These are phyloP conservation scores for Athrips mouffetella DNA, from an alignment of 2,888 invertebrate genomes.

Conservation along the genomic window DNA sequence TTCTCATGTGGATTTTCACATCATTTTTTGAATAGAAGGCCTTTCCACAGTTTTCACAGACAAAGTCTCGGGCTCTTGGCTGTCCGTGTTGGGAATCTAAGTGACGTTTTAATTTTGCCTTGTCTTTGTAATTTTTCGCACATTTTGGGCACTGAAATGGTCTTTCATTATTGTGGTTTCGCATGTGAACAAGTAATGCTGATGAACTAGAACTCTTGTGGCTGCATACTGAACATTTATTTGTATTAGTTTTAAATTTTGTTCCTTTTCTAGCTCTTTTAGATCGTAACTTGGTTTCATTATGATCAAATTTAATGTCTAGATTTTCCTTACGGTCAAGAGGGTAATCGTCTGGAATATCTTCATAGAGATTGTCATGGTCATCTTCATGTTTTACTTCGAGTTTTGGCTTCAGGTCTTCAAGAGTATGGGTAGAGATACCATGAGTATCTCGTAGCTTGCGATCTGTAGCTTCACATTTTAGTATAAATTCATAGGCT, in stretches of 20 bases:
- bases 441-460: conserved; percentile 32
- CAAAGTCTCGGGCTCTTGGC: conserved; percentile 44
- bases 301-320: conserved; percentile 15
- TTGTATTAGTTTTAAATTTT: conserved; percentile 8
- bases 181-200: conserved; percentile 45
- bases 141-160: conserved; percentile 49
- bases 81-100: conserved; percentile 44
- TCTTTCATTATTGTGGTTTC: conserved; percentile 51
- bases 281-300: conserved; percentile 12
- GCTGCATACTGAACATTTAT: conserved; percentile 45
- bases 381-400: conserved; percentile 45
- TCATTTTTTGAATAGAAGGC: conserved; percentile 53
- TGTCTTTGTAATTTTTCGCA: conserved; percentile 53
- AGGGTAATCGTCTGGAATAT: conserved; percentile 21
- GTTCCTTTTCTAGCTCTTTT: neutral
- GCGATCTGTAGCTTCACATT: conserved; percentile 52
- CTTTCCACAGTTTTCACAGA: conserved; percentile 65
- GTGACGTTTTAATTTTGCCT: conserved; percentile 51
- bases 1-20: conserved; percentile 54
- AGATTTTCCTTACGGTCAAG: conserved; percentile 5
- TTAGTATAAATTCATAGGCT: conserved; percentile 48
- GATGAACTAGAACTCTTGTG: conserved; percentile 44
- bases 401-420: conserved; percentile 26
- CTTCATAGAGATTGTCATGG: conserved; percentile 25
- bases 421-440: neutral